Evolutionary conservation across 2,797 vertebrate genomes (phyloP).

Genomic region (Acanthopagrus latus): DNA sequence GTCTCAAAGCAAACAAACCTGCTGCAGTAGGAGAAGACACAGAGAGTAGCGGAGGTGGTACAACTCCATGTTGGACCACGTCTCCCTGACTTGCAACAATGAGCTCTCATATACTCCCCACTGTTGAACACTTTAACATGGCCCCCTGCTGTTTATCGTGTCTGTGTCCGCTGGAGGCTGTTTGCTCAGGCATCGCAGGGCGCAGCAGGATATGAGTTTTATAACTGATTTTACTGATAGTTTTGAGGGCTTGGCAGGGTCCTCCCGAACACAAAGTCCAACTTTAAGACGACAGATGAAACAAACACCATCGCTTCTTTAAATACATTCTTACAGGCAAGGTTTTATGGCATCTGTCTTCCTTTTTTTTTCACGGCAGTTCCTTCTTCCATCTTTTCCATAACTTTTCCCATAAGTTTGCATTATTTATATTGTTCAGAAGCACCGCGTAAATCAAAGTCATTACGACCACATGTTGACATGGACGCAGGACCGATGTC

Average conservation of each 20-base stretch:
- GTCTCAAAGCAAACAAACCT: conserved; percentile 29
- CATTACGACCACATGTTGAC: not conserved
- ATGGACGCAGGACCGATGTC: not conserved
- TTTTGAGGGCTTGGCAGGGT: conserved; percentile 26
- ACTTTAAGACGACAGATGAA: not conserved
- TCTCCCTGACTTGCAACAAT: not conserved
- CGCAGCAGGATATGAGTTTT: conserved; percentile 45
- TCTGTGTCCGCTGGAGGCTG: conserved; percentile 4
- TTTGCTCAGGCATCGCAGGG: conserved; percentile 35
- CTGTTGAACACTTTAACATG: conserved; percentile 20
- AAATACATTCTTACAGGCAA: not conserved
- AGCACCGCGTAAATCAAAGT: not conserved
- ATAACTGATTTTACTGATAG: conserved; percentile 37
- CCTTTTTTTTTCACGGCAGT: not conserved
- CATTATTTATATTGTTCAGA: not conserved
- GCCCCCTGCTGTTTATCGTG: not conserved
- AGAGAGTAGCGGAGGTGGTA: too few relatives aligned
- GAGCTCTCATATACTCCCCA: conserved; percentile 5
- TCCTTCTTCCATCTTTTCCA: not conserved
- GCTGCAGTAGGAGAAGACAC: not conserved
- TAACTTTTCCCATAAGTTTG: not conserved
- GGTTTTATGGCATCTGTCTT: not conserved
- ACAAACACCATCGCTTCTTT: not conserved
- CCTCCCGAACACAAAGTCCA: conserved; percentile 30
- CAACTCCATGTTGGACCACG: not conserved